Evolutionary conservation across 2,113 vertebrate species (phyloP), one percentile per base, ranked within the genome.

Genomic region (Ammodramus savannarum): DNA sequence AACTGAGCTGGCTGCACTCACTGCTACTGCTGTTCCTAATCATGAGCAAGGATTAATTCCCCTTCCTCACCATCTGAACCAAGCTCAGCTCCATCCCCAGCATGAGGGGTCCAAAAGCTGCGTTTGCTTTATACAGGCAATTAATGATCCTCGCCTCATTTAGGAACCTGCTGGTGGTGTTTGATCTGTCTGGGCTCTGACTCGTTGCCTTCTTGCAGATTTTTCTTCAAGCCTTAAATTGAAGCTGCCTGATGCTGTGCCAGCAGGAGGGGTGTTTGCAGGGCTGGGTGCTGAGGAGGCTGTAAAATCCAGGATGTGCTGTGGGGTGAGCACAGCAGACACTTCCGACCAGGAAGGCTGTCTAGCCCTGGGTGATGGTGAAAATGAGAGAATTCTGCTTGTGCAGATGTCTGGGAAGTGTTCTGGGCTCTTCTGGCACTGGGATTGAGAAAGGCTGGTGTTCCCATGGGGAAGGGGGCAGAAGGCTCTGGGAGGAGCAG

Each of bases 381-480:
- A 36, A 19, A 39, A 46, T 4, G 54, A 61, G 77, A 34, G 16
- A 2, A 1, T 68, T 80, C 4, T 29, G 38, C 51, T 7, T 9
- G 16, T 69, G 7, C n/a, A 62, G 66, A 9, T 68, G 72, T 48
- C 68, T 93, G 85, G 59, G 73, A 57, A 44, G 77, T 79, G 77
- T 79, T 86, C 66, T 1, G 36, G 0, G 11, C 59, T 62, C 1
- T 55, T n/a, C 51, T 78, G 67, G 67, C 15, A 6, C 66, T 0
- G 1, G 21, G 38, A 2, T 21, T n/a, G 61, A 61, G 43, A 31
- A 43, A 7, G 25, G 6, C 2, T 36, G 72, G 32, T 0, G 1
- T 48, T 74, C 29, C 43, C 13, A 4, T 46, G 61, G 65, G 29
- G 51, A 26, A 9, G 4, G 26, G n/a, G 11, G 5, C 19, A 18